Evolutionary conservation across 2,797 vertebrate species (phyloP), one percentile per base, ranked within the genome.

Genomic region (Mus minutoides): DNA sequence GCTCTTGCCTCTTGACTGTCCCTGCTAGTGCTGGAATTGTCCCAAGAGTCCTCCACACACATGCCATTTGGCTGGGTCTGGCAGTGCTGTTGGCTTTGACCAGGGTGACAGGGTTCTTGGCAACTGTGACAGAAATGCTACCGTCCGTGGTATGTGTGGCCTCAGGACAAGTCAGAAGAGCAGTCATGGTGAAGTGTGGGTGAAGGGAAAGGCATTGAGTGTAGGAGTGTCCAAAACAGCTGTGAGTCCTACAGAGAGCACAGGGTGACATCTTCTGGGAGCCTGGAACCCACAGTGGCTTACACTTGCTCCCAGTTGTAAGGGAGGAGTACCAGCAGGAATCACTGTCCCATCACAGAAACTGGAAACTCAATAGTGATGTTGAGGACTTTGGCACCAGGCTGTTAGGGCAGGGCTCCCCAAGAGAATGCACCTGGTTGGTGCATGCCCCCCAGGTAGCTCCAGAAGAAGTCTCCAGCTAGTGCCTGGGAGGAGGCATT

Each of bases 131-230:
- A 29, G 54, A 29, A 52, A 73, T 21, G 29, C 12, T 14, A 13
- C 5, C 1, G 52, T n/a, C 52, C 3, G 8, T 9, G 52, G 40
- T 64, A 34, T 1, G 0, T n/a, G 19, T 3, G 14, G 21, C 26
- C 9, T 16, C 37, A 6, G 14, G 11, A 21, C 52, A 9, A 31
- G 71, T 84, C 21, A 62, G 14, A 62, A 2, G 64, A 24, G 4
- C 22, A 14, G 26, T 49, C 31, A 19, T 14, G 64, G 46, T 6
- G 37, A 80, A 8, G 17, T 22, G 46, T 37, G 75, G 19, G 4
- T 12, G 78, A 58, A 29, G 6, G 13, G 2, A 13, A 26, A 16
- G 43, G 21, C 75, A n/a, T 14, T 46, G 58, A 21, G 52, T 43
- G 10, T 21, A 40, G 21, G 26, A 60, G 19, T 19, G 29, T 58